A percentile compares a stretch with the other conserved stretches of the same genome.
Evolutionary conservation across 1,140 invertebrate species (phyloP).

Genomic region (Bombus affinis): DNA sequence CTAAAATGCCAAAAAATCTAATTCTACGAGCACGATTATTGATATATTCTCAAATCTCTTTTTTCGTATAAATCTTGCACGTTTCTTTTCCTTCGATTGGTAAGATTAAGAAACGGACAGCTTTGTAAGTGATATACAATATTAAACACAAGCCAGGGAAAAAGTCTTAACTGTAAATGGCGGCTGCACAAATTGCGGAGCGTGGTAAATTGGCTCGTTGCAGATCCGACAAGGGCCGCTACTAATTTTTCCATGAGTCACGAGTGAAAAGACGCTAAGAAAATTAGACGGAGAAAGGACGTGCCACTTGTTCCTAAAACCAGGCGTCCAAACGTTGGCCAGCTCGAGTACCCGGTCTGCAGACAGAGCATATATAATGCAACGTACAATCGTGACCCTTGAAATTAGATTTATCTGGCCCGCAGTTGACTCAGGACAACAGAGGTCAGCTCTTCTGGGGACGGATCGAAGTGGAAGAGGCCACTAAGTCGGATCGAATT

Average conservation of each 20-base stretch:
- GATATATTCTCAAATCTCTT: neutral
- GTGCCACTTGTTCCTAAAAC: neutral
- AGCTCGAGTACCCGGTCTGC: slow-evolving; percentile 32
- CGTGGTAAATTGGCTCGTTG: neutral
- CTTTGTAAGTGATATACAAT: neutral
- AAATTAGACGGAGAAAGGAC: slow-evolving; percentile 33
- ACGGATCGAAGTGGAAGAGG: neutral
- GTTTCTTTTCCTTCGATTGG: too few relatives aligned
- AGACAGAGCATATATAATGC: slow-evolving; percentile 73
- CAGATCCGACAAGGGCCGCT: neutral
- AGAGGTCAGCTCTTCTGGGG: slow-evolving; percentile 54
- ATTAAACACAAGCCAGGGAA: neutral
- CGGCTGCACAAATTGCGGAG: neutral
- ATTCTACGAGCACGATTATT: neutral
- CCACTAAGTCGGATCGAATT: slow-evolving; percentile 7
- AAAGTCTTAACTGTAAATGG: slow-evolving; percentile 8
- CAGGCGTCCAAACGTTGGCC: slow-evolving; percentile 20
- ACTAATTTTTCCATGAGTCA: slow-evolving; percentile 16
- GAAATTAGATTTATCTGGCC: slow-evolving; percentile 70
- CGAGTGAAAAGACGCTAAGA: slow-evolving; percentile 4
- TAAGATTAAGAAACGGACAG: neutral
- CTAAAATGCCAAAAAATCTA: neutral
- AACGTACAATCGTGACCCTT: slow-evolving; percentile 71
- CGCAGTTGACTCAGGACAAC: slow-evolving; percentile 55
- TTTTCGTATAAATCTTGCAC: neutral